phyloP scores from a whole-genome alignment of 1,140 invertebrate species.

The Apis dorsata region DNA sequence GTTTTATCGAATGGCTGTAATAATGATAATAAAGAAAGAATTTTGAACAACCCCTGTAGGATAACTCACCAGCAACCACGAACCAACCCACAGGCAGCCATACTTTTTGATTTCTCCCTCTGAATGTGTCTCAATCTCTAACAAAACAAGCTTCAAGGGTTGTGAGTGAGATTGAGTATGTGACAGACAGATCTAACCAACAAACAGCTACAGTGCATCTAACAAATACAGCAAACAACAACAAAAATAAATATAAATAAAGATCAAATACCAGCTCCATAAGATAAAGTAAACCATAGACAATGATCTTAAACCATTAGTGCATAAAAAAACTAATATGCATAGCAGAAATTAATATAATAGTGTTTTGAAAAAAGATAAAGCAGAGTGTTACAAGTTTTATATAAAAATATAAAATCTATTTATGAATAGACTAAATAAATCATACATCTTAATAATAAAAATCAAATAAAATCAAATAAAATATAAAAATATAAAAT shows the following conservation, averaged over 20 bases:
- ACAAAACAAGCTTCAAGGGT: slow-evolving; percentile 79
- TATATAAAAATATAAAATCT: slow-evolving; percentile 30
- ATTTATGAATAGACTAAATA: slow-evolving; percentile 1
- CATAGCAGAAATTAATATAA: slow-evolving; percentile 59
- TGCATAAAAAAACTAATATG: slow-evolving; percentile 62
- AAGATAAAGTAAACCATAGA: slow-evolving; percentile 66
- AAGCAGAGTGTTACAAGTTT: slow-evolving; percentile 58
- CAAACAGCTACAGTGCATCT: slow-evolving; percentile 81
- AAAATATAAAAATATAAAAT: not conserved
- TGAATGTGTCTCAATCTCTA: slow-evolving; percentile 79
- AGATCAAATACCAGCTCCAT: slow-evolving; percentile 71
- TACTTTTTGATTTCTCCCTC: slow-evolving; percentile 78
- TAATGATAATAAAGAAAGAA: slow-evolving; percentile 63
- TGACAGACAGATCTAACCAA: slow-evolving; percentile 80
- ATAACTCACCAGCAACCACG: slow-evolving; percentile 79
- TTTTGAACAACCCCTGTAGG: slow-evolving; percentile 78
- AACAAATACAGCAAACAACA: slow-evolving; percentile 80
- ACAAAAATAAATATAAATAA: slow-evolving; percentile 80
- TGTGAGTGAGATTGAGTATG: slow-evolving; percentile 78
- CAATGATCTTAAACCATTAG: slow-evolving; percentile 60
- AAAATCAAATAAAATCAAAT: too few relatives aligned
- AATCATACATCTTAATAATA: not conserved
- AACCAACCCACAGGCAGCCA: slow-evolving; percentile 80
- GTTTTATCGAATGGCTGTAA: slow-evolving; percentile 36
- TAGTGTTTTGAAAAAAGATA: slow-evolving; percentile 43